Evolutionary conservation across 2,797 vertebrate genomes (phyloP), one percentile per base, ranked within the genome.

Genomic region (Hapalemur alaotrensis): DNA sequence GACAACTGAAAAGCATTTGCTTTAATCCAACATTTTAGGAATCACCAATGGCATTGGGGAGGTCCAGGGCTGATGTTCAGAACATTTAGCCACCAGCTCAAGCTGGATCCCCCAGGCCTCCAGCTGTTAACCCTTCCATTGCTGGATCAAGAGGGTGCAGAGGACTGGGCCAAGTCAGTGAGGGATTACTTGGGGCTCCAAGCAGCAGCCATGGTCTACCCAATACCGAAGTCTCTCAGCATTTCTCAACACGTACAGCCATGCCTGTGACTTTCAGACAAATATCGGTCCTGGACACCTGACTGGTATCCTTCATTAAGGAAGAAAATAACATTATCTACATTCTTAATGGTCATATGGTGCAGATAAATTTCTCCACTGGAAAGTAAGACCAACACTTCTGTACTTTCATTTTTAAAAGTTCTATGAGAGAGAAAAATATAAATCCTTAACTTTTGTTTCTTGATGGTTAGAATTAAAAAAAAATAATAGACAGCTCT

Each of bases 61-160:
- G 7, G 76, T 89, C 65, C 22, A 30, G 22, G 50, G 59, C 5
- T 57, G 22, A 57, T 35, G 43, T 35, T 85, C 73, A 82, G 81
- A 82, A 79, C 93, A 90, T n/a, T 87, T 96, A 95, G 79, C 67
- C 43, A 28, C 30, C 17, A 90, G 50, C 22, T 93, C 65, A 38
- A 87, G 63, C 32, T 69, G 41, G 67, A 61, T 43, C 61, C 25
- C 82, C 81, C 41, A 84, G 52, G 72, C 30, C 78, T 88, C 48
- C 38, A 46, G 28, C 32, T 38, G n/a, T 63, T 93, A 91, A 85
- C n/a, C 59, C 57, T 87, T 93, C 59, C 22, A 28, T 54, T 91
- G 30, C 41, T 89, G 86, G 61, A 90, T 95, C 46, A 25, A 25
- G 9, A 22, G 11, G 57, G 30, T 30, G 0, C 9, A 78, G 84